Evolutionary conservation across 1,140 invertebrate genomes (phyloP).

Genomic region (Caenorhabditis briggsae): DNA sequence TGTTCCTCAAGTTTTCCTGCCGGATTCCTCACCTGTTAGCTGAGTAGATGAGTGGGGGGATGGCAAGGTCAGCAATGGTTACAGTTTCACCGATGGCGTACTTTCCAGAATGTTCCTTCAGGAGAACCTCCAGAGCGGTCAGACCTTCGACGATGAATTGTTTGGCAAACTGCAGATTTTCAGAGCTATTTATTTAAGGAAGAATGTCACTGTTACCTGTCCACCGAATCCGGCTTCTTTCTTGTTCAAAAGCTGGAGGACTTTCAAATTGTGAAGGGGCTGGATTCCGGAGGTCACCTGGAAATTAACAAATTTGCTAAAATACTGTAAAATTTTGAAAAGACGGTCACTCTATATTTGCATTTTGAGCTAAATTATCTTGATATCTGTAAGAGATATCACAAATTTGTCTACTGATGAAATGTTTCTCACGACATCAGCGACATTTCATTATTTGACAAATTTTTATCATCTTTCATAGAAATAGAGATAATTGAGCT

Average conservation of each 20-base stretch:
- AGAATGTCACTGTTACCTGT: constrained; percentile 9
- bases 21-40: constrained; percentile 80
- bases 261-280: constrained; percentile 91
- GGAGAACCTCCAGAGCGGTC: constrained; percentile 87
- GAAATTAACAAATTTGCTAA: neutral
- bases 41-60: constrained; percentile 93
- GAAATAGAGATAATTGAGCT: no score
- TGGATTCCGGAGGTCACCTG: constrained; percentile 75
- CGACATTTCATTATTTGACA: no score
- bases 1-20: neutral
- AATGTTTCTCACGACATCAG: no score
- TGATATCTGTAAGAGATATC: no score
- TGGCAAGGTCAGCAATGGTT: constrained; percentile 92
- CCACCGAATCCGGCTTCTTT: constrained; percentile 59
- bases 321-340: no score
- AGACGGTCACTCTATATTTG: no score
- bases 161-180: constrained; percentile 84
- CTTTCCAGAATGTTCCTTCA: constrained; percentile 88
- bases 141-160: constrained; percentile 92
- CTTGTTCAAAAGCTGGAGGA: constrained; percentile 83
- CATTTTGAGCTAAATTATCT: no score
- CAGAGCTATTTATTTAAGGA: no score
- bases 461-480: no score
- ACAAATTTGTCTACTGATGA: no score
- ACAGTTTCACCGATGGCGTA: constrained; percentile 93